Percentiles rank a stretch among this genome's conserved stretches.
phyloP scores from a whole-genome alignment of 2,797 vertebrate species.

The Sparidentex hasta region DNA sequence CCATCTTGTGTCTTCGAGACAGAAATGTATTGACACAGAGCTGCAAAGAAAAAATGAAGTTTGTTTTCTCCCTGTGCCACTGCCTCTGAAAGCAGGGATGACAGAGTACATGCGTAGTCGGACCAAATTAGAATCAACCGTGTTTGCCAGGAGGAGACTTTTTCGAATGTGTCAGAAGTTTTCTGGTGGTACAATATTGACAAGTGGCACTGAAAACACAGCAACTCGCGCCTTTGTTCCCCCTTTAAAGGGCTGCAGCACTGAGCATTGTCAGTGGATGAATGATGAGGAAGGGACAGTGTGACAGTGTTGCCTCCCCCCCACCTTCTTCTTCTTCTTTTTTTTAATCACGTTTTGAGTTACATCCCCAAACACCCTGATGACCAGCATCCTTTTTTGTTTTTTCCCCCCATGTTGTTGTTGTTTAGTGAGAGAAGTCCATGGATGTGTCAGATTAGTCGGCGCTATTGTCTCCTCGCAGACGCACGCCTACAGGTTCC shows the following conservation, averaged over 20 bases:
- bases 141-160: slow-evolving; percentile 53
- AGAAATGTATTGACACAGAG: slow-evolving; percentile 66
- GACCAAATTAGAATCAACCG: slow-evolving; percentile 57
- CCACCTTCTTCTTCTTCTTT: too few species aligned
- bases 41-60: slow-evolving; percentile 12
- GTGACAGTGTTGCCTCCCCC: background rate
- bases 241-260: background rate
- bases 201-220: slow-evolving; percentile 46
- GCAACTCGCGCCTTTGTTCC: slow-evolving; percentile 4
- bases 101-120: slow-evolving; percentile 62
- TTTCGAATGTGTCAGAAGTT: slow-evolving; percentile 52
- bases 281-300: background rate
- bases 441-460: slow-evolving; percentile 56
- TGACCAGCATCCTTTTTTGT: slow-evolving; percentile 27
- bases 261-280: background rate
- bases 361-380: slow-evolving; percentile 54
- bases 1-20: slow-evolving; percentile 77
- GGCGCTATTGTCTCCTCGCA: slow-evolving; percentile 58
- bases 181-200: slow-evolving; percentile 56
- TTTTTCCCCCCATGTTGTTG: background rate
- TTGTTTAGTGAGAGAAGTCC: slow-evolving; percentile 38
- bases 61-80: slow-evolving; percentile 12
- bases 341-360: slow-evolving; percentile 26
- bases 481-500: slow-evolving; percentile 64
- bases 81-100: slow-evolving; percentile 57